Percentiles rank a stretch among this genome's conserved stretches.
Evolutionary conservation across 2,888 invertebrate genomes (phyloP).

Genomic region (Pachydiplax longipennis): DNA sequence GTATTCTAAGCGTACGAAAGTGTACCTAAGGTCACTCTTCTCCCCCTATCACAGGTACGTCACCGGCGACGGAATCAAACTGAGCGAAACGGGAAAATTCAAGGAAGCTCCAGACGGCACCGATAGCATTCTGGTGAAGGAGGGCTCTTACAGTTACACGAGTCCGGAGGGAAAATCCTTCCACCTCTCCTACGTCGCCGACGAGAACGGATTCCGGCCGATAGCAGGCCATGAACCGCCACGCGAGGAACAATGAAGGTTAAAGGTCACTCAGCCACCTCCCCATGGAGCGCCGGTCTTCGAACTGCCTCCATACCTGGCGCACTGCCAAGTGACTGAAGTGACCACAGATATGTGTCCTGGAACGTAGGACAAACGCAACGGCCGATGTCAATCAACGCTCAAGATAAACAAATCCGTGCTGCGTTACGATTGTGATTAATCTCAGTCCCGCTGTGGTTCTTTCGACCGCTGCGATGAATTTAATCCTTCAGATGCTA

Average conservation of each 20-base stretch:
- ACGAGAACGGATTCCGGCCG: slow-evolving; percentile 19
- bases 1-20: background rate
- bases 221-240: background rate
- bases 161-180: slow-evolving; percentile 4
- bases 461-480: too few relatives aligned
- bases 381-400: background rate
- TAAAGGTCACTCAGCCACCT: slow-evolving; percentile 19
- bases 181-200: slow-evolving; percentile 10
- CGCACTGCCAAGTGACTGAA: slow-evolving; percentile 3
- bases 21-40: background rate
- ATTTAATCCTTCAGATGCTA: too few relatives aligned
- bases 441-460: too few relatives aligned
- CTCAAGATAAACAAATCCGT: background rate
- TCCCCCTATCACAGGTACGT: background rate
- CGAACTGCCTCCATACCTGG: slow-evolving; percentile 15
- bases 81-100: background rate
- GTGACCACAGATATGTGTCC: background rate
- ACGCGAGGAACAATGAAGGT: slow-evolving; percentile 10
- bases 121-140: background rate
- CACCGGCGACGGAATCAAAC: background rate
- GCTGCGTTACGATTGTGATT: background rate
- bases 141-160: slow-evolving; percentile 29
- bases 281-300: slow-evolving; percentile 2
- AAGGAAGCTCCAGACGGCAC: background rate
- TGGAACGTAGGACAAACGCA: background rate